phyloP scores from a whole-genome alignment of 1,140 invertebrate species.

The Pristionchus pacificus region DNA sequence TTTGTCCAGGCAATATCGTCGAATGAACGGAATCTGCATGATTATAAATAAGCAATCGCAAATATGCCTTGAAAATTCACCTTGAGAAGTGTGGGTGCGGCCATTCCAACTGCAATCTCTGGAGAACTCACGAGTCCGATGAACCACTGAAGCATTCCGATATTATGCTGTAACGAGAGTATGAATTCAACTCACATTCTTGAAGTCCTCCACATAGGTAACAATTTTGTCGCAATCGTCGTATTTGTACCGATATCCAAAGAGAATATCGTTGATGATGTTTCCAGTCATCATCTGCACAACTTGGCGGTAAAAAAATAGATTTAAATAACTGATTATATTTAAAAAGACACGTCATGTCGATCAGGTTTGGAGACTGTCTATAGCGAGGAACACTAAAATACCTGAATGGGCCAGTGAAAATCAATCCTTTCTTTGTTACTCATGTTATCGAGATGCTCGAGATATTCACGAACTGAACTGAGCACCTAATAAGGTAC shows the following conservation, averaged over 20 bases:
- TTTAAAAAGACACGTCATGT: background rate
- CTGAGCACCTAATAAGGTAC: background rate
- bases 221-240: background rate
- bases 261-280: background rate
- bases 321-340: background rate
- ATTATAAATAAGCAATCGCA: background rate
- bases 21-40: background rate
- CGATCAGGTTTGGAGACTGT: too few species aligned
- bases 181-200: background rate
- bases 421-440: background rate
- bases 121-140: background rate
- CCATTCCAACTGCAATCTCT: background rate
- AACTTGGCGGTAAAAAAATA: background rate
- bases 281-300: background rate
- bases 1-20: background rate
- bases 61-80: background rate
- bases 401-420: background rate
- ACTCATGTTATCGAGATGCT: background rate
- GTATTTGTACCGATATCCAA: background rate
- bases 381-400: too few species aligned
- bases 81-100: background rate
- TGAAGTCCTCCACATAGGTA: background rate
- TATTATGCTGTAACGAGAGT: too few species aligned
- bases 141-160: too few species aligned
- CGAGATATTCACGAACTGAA: background rate